These are phyloP conservation scores for Zaprionus nigranus DNA, from an alignment of 1,140 invertebrate genomes.

Conservation along the genomic window DNA sequence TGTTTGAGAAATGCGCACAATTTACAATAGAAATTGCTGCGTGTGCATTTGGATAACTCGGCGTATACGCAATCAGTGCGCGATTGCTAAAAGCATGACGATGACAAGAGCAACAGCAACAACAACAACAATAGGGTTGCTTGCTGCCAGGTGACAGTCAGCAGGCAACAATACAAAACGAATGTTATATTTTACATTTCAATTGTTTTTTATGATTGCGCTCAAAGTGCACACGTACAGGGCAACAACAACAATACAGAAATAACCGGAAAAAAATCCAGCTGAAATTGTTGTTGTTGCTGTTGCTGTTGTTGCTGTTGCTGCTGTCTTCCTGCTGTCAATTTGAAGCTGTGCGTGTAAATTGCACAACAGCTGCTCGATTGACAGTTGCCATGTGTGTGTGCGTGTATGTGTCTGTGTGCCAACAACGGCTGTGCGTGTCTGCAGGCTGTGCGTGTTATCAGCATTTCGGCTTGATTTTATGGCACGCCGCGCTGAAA, in stretches of 20 bases:
- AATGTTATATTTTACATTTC: slow-evolving; percentile 83
- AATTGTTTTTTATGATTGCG: slow-evolving; percentile 83
- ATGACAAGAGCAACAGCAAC: slow-evolving; percentile 35
- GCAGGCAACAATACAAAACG: slow-evolving; percentile 50
- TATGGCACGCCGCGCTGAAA: slow-evolving; percentile 74
- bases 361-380: slow-evolving; percentile 80
- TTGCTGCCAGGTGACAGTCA: slow-evolving; percentile 59
- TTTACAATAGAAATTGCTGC: slow-evolving; percentile 82
- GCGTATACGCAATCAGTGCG: slow-evolving; percentile 76
- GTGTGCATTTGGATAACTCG: slow-evolving; percentile 78
- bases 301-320: slow-evolving; percentile 50
- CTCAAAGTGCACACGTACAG: slow-evolving; percentile 75
- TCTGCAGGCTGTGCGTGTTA: slow-evolving; percentile 44
- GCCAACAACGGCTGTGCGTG: slow-evolving; percentile 3
- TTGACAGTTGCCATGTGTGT: slow-evolving; percentile 54
- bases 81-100: slow-evolving; percentile 76
- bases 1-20: slow-evolving; percentile 78
- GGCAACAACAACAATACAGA: neutral
- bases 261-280: neutral
- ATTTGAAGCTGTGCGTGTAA: slow-evolving; percentile 79
- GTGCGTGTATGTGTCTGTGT: neutral
- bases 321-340: slow-evolving; percentile 69
- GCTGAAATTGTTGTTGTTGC: slow-evolving; percentile 40
- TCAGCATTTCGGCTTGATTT: slow-evolving; percentile 75
- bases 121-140: slow-evolving; percentile 5